phyloP scores from a whole-genome alignment of 35 echinoderm and acorn worm genomes.

The Apostichopus californicus region DNA sequence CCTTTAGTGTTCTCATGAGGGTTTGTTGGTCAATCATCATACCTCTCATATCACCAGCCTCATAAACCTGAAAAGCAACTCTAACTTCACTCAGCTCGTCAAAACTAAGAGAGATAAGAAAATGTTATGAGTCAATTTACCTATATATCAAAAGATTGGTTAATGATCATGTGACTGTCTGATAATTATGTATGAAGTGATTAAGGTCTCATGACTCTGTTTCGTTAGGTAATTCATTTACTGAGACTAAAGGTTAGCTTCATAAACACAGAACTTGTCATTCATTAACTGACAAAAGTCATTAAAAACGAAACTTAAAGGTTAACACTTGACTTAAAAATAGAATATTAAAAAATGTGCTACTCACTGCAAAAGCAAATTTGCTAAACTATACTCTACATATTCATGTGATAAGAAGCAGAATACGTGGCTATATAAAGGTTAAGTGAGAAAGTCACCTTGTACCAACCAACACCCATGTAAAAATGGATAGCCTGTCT shows the following conservation, averaged over 20 bases:
- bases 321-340: neutral
- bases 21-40: constrained; percentile 97
- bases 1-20: constrained; percentile 91
- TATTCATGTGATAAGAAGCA: neutral
- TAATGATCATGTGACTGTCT: neutral
- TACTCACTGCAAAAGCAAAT: neutral
- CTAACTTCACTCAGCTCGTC: constrained; percentile 94
- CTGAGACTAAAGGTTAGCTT: neutral
- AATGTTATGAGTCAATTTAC: neutral
- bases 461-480: neutral
- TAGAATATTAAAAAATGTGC: neutral
- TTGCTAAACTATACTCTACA: too few relatives aligned
- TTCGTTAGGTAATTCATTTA: neutral
- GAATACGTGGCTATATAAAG: neutral
- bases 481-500: neutral
- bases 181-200: neutral
- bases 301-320: neutral
- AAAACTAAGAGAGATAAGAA: constrained; percentile 73
- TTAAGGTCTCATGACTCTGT: neutral
- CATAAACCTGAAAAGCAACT: constrained; percentile 93
- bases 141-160: too few relatives aligned
- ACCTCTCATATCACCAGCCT: constrained; percentile 97
- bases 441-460: neutral
- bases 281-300: neutral
- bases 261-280: neutral